Evolutionary conservation across 2,113 vertebrate species (phyloP).

Genomic region (Podarcis raffonei): DNA sequence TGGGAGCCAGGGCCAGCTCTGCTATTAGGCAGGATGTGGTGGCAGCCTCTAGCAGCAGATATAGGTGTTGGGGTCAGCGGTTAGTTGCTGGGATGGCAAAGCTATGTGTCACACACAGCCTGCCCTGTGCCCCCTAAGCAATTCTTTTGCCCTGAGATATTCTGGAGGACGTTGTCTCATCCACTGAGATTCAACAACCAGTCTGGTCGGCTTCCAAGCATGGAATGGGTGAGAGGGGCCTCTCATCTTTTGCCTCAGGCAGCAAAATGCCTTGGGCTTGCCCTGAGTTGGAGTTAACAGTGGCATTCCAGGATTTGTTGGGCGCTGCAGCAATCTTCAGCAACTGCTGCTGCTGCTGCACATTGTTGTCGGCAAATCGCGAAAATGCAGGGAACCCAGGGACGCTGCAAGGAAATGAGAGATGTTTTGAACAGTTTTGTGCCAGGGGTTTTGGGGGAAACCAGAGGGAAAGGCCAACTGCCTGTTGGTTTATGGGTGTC

Average conservation of each 20-base stretch:
- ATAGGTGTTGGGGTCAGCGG: too few species aligned
- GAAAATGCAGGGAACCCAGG: neutral
- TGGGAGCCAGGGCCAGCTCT: too few species aligned
- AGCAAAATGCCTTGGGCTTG: neutral
- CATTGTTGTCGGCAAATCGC: neutral
- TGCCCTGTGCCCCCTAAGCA: too few species aligned
- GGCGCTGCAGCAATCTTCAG: neutral
- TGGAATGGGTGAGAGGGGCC: neutral
- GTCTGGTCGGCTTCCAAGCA: too few species aligned
- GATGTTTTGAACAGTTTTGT: neutral
- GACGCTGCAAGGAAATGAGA: neutral
- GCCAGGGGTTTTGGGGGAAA: neutral
- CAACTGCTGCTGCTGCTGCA: neutral
- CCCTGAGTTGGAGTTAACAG: neutral
- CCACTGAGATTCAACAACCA: too few species aligned
- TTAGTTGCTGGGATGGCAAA: too few species aligned
- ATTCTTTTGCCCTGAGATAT: too few species aligned
- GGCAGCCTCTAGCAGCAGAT: too few species aligned
- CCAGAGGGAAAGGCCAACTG: neutral
- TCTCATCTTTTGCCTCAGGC: neutral
- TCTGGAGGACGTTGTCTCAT: too few species aligned
- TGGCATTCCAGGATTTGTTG: neutral
- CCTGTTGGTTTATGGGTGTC: too few species aligned
- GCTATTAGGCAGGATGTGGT: too few species aligned
- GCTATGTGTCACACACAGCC: too few species aligned